These are phyloP conservation scores for Micronisus gabar DNA, from an alignment of 2,113 vertebrate genomes.

Conservation along the genomic window DNA sequence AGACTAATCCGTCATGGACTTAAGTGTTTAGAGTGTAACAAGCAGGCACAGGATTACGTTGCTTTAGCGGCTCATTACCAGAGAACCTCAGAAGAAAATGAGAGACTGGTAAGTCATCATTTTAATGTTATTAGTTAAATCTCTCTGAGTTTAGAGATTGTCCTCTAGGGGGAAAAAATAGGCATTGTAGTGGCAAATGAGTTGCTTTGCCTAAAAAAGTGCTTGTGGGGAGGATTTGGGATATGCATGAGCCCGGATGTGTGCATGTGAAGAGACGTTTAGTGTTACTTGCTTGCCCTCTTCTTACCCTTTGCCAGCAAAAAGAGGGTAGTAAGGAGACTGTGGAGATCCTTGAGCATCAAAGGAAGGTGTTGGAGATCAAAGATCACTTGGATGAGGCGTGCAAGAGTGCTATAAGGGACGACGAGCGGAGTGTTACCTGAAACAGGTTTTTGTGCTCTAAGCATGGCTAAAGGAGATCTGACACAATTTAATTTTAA, in stretches of 20 bases:
- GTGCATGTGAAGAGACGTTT: rapidly evolving
- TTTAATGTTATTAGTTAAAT: conserved; percentile 27
- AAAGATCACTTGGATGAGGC: background rate
- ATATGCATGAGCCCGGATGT: rapidly evolving
- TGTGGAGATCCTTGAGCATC: background rate
- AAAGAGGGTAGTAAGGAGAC: background rate
- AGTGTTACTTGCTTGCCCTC: background rate
- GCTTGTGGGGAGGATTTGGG: background rate
- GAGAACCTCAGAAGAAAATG: conserved; percentile 81
- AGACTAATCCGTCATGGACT: conserved; percentile 81
- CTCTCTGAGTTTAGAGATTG: background rate
- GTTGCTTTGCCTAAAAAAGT: background rate
- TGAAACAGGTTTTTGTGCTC: background rate
- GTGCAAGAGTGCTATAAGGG: background rate
- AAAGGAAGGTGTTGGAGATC: background rate
- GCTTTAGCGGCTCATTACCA: conserved; percentile 93
- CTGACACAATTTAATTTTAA: background rate
- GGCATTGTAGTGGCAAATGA: background rate
- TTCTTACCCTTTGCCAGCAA: background rate
- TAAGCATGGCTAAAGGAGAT: background rate
- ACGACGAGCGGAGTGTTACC: rapidly evolving
- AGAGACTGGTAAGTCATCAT: conserved; percentile 84
- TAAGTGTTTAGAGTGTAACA: conserved; percentile 91
- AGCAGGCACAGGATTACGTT: conserved; percentile 84
- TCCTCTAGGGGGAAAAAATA: background rate